Percentiles rank a stretch among this genome's conserved stretches.
phyloP scores from a whole-genome alignment of 2,797 vertebrate species.

The Danio jaintianensis region DNA sequence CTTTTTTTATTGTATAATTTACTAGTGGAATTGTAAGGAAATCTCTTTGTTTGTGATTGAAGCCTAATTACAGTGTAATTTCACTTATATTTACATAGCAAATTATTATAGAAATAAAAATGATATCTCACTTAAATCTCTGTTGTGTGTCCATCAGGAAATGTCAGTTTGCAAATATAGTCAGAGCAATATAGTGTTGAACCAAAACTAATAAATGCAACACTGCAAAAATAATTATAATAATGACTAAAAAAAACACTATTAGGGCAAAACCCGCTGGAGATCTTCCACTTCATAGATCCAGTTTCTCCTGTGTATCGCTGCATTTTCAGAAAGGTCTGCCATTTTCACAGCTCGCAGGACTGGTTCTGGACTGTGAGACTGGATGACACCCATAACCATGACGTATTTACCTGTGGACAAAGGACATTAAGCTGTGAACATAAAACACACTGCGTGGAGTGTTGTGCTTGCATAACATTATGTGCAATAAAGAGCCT shows the following conservation, averaged over 20 bases:
- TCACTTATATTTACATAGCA: neutral
- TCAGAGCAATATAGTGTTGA: neutral
- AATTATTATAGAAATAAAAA: neutral
- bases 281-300: slow-evolving; percentile 88
- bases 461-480: too few relatives aligned
- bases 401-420: slow-evolving; percentile 88
- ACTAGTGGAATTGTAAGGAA: neutral
- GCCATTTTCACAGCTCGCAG: slow-evolving; percentile 90
- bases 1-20: neutral
- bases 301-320: slow-evolving; percentile 83
- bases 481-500: neutral
- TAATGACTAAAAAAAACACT: neutral
- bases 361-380: slow-evolving; percentile 82
- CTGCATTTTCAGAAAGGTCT: slow-evolving; percentile 82
- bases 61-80: neutral
- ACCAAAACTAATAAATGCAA: neutral
- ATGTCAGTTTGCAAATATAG: neutral
- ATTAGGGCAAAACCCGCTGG: slow-evolving; percentile 72
- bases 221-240: too few relatives aligned
- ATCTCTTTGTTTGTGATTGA: neutral
- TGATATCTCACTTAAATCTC: neutral
- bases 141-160: neutral
- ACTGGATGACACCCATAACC: slow-evolving; percentile 88
- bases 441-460: too few relatives aligned
- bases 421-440: slow-evolving; percentile 7